Evolutionary conservation across 2,888 invertebrate genomes (phyloP), one percentile per base, ranked within the genome.

Genomic region (Chrysodeixis includens): DNA sequence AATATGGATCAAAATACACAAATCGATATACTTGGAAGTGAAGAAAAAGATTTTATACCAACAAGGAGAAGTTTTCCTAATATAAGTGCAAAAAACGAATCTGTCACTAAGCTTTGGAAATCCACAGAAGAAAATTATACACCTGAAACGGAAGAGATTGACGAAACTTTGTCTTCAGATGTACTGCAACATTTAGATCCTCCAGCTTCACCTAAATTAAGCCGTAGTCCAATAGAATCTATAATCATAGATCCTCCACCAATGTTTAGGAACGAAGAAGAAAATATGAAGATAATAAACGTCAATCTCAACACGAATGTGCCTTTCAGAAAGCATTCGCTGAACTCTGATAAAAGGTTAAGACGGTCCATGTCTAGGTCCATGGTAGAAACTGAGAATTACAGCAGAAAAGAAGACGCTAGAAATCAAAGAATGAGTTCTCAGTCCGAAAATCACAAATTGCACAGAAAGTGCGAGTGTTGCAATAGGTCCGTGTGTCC

Each of bases 21-120:
- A 86, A 94, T 96, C 51, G 91, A 92, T 75, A 91, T 89, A 65
- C 82, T 93, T 56, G 90, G 91, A 20, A 89, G 81, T 74, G 87
- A 87, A 46, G 88, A 88, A 62, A 85, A 82, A n/a, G 93, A 93
- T 81, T 93, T 90, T 74, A 74, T 93, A 83, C 75, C 92, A 71
- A 95, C 95, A 35, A 93, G 97, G 30, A 96, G 96, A 78, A 97
- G 97, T 86, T 97, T 96, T 88, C 97, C 97, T 8, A 96, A 96
- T 75, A 95, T 95, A 66, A 96, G 96, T 84, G 95, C 96, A 14
- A 93, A 88, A 79, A 90, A 83, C 66, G 93, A 92, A 54, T 69
- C 83, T 10, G 78, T 88, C 8, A 87, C 89, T 16, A 95, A 94
- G 72, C 88, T 85, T 32, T 95, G 95, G 94, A 94, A 93, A 79